A percentile compares a stretch with the other conserved stretches of the same genome.
Evolutionary conservation across 2,113 vertebrate species (phyloP).

Genomic region (Nothoprocta perdicaria): DNA sequence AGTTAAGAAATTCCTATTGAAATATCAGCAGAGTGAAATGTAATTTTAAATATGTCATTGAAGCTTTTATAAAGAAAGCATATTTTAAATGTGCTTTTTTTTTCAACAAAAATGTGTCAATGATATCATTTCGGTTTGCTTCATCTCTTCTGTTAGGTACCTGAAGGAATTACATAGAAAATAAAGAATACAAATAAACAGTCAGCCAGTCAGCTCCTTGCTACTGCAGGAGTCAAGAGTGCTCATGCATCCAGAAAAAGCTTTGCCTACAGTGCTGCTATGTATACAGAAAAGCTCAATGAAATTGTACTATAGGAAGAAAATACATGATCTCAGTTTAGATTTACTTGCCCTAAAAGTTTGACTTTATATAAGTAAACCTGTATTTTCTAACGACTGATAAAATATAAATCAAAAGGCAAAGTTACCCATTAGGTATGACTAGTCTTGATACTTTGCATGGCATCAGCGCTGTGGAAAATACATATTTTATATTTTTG

Average conservation of each 20-base stretch:
- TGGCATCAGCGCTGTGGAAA: neutral
- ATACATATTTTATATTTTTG: neutral
- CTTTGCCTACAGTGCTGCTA: neutral
- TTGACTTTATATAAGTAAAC: neutral
- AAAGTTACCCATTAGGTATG: neutral
- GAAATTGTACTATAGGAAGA: neutral
- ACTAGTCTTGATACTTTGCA: neutral
- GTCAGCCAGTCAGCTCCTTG: neutral
- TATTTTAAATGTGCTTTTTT: neutral
- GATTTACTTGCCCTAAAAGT: neutral
- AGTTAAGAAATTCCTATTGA: constrained; percentile 5
- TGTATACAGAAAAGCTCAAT: neutral
- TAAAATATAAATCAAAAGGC: neutral
- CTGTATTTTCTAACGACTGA: neutral
- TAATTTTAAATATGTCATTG: constrained; percentile 61
- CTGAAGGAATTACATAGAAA: neutral
- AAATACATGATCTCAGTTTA: neutral
- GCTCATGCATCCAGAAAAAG: neutral
- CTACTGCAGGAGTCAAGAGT: neutral
- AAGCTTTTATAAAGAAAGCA: constrained; percentile 31
- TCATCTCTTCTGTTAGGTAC: neutral
- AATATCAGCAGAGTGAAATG: constrained; percentile 36
- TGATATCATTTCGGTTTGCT: constrained; percentile 58
- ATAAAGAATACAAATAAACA: neutral
- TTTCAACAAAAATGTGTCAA: constrained; percentile 27